Conservation (phyloP, 2,888 invertebrate species). For the Quadroppia sp. region DNA sequence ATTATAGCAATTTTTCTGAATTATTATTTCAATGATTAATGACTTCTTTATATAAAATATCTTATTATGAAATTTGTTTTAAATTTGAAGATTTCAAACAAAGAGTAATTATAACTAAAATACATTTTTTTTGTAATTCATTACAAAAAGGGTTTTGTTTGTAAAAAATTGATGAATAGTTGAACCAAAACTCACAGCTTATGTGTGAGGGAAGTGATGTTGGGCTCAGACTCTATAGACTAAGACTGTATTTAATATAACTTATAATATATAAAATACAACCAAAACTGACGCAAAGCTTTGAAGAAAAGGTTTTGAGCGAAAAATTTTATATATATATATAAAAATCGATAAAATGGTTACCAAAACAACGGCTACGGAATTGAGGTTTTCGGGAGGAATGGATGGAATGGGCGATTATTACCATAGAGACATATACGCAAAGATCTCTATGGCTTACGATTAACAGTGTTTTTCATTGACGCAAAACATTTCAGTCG, state of each 20-base stretch:
- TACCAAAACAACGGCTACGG: slow-evolving; percentile 16
- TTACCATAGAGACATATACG: slow-evolving; percentile 33
- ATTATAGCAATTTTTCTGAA: no score
- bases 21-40: no score
- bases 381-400: not conserved
- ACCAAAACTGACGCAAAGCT: not conserved
- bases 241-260: not conserved
- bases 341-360: slow-evolving; percentile 14
- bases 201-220: not conserved
- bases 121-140: not conserved
- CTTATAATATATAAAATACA: not conserved
- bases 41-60: no score
- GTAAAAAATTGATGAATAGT: not conserved
- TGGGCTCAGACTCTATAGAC: not conserved
- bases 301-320: slow-evolving; percentile 10
- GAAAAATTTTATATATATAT: no score
- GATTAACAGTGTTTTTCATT: slow-evolving; percentile 12
- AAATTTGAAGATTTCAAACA: no score
- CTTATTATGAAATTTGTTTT: no score
- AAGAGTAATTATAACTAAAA: no score
- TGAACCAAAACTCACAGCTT: not conserved
- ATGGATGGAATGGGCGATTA: not conserved
- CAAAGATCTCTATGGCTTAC: slow-evolving; percentile 1
- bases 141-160: not conserved
- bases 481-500: slow-evolving; percentile 28